Conservation (phyloP, 2,797 vertebrate species). For the Monodelphis domestica region DNA sequence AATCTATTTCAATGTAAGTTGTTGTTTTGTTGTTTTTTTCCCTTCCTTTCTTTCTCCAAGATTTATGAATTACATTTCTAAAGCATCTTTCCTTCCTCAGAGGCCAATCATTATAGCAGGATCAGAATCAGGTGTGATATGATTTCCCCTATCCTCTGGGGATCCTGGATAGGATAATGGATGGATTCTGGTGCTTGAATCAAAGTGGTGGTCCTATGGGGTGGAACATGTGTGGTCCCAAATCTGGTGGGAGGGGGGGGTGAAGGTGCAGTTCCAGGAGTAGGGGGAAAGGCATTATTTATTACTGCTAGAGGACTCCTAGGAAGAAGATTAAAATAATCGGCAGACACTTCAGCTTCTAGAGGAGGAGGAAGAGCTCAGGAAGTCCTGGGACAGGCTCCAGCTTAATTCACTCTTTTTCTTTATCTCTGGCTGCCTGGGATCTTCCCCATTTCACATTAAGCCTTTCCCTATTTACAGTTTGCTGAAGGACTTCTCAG, state of each 20-base stretch:
- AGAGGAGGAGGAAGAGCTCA: neutral
- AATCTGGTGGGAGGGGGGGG: neutral
- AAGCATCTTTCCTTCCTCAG: neutral
- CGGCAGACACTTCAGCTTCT: neutral
- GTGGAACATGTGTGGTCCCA: neutral
- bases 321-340: too few species aligned
- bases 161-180: neutral
- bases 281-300: too few species aligned
- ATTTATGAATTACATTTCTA: neutral
- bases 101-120: neutral
- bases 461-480: neutral
- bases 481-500: slow-evolving; percentile 91
- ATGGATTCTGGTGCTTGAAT: neutral
- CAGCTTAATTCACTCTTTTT: neutral
- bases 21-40: neutral
- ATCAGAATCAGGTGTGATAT: too few species aligned
- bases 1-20: neutral
- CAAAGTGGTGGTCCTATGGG: neutral
- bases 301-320: too few species aligned
- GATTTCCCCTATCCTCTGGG: neutral
- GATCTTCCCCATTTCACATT: neutral
- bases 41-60: neutral
- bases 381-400: neutral
- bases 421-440: neutral
- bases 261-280: too few species aligned